Evolutionary conservation across 2,888 invertebrate species (phyloP).

Genomic region (Horisme vitalbata): DNA sequence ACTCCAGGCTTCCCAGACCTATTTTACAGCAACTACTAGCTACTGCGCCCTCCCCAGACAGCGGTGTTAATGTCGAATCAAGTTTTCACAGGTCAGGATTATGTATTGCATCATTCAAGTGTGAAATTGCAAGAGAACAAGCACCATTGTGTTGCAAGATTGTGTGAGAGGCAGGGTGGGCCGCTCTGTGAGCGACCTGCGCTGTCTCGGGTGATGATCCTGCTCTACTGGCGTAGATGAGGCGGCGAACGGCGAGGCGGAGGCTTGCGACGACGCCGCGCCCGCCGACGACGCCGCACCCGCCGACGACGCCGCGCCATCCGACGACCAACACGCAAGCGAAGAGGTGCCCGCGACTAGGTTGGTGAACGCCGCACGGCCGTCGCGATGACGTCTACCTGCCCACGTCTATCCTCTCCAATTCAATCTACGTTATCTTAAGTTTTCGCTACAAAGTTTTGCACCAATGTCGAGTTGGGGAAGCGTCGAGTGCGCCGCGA

Average conservation of each 20-base stretch:
- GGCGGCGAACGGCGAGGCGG: conserved; percentile 56
- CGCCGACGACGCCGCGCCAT: conserved; percentile 50
- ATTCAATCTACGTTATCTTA: conserved; percentile 51
- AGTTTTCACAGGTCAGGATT: conserved; percentile 78
- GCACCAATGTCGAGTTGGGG: conserved; percentile 49
- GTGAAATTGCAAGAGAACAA: conserved; percentile 45
- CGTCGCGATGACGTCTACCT: conserved; percentile 57
- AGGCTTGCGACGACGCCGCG: conserved; percentile 53
- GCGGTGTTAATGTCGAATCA: conserved; percentile 79
- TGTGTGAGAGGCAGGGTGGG: conserved; percentile 62
- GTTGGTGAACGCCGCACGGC: conserved; percentile 77
- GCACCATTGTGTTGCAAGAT: conserved; percentile 34
- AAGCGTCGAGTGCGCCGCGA: conserved; percentile 16
- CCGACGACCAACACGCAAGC: conserved; percentile 66
- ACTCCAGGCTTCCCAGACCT: conserved; percentile 30
- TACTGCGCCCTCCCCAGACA: conserved; percentile 59
- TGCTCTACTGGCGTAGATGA: conserved; percentile 74
- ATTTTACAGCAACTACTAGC: conserved; percentile 47
- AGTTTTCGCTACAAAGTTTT: conserved; percentile 81
- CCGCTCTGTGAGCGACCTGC: conserved; percentile 72
- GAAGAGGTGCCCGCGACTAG: conserved; percentile 74
- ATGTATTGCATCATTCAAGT: conserved; percentile 53
- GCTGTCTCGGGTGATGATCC: conserved; percentile 62
- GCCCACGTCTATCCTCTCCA: conserved; percentile 65
- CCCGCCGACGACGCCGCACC: conserved; percentile 50